These are phyloP conservation scores for Agapornis roseicollis DNA, from an alignment of 2,113 vertebrate genomes.

Conservation along the genomic window DNA sequence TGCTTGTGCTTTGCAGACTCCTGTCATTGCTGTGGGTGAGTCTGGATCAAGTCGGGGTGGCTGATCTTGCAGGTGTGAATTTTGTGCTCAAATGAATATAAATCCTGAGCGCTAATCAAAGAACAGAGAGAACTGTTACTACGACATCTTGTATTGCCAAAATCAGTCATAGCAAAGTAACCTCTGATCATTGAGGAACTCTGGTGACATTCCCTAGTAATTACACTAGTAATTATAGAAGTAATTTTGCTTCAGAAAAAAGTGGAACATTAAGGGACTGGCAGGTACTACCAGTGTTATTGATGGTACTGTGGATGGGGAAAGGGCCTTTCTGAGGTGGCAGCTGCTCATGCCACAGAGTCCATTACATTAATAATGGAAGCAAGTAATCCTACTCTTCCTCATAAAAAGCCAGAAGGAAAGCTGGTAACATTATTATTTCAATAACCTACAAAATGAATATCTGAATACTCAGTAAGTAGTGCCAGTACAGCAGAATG, in stretches of 20 bases:
- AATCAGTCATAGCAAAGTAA: not conserved
- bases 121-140: not conserved
- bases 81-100: not conserved
- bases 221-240: not conserved
- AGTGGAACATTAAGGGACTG: not conserved
- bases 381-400: not conserved
- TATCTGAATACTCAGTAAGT: not conserved
- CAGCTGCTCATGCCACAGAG: not conserved
- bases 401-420: not conserved
- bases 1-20: not conserved
- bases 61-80: not conserved
- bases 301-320: not conserved
- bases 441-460: accelerated
- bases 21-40: not conserved
- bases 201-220: not conserved
- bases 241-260: not conserved
- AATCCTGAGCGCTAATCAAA: not conserved
- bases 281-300: not conserved
- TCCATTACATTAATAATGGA: not conserved
- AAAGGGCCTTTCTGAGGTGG: not conserved
- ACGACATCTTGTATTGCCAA: not conserved
- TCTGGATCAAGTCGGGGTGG: not conserved
- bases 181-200: not conserved
- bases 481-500: not conserved
- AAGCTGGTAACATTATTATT: not conserved